Evolutionary conservation across 2,888 invertebrate species (phyloP).

Genomic region (Athrips mouffetella): DNA sequence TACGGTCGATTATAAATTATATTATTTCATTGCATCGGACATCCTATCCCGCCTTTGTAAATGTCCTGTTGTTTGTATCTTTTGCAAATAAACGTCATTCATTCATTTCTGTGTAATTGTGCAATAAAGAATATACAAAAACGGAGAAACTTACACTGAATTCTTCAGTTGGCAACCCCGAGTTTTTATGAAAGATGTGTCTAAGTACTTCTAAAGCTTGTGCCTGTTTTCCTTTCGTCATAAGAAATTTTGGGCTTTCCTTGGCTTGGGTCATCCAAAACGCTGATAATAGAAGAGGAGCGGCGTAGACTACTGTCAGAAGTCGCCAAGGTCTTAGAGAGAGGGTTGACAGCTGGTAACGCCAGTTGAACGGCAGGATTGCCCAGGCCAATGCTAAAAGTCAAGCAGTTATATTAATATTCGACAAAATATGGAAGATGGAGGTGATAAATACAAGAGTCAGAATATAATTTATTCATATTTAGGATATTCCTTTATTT

Average conservation of each 20-base stretch:
- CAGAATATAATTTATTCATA: not conserved
- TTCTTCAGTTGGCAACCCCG: slow-evolving; percentile 38
- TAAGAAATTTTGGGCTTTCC: slow-evolving; percentile 88
- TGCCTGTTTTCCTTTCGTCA: slow-evolving; percentile 78
- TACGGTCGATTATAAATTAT: too few relatives aligned
- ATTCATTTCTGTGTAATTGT: too few relatives aligned
- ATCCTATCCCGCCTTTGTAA: too few relatives aligned
- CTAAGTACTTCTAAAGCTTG: slow-evolving; percentile 73
- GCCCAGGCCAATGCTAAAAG: slow-evolving; percentile 81
- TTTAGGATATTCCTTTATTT: not conserved
- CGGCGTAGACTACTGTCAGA: slow-evolving; percentile 80
- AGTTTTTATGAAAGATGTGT: slow-evolving; percentile 52
- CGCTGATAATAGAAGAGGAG: slow-evolving; percentile 76
- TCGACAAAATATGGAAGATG: not conserved
- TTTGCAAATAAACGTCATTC: too few relatives aligned
- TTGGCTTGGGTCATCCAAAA: slow-evolving; percentile 63
- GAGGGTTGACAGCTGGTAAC: slow-evolving; percentile 45
- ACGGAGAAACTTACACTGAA: slow-evolving; percentile 50
- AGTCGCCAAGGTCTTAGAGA: slow-evolving; percentile 85
- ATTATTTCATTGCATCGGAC: too few relatives aligned
- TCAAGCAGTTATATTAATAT: not conserved
- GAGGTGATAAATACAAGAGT: not conserved
- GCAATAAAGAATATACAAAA: too few relatives aligned
- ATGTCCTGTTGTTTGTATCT: too few relatives aligned
- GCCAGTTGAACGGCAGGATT: slow-evolving; percentile 77